A percentile compares a stretch with the other conserved stretches of the same genome.
Evolutionary conservation across 2,113 vertebrate species (phyloP).

Genomic region (Sprattus sprattus): DNA sequence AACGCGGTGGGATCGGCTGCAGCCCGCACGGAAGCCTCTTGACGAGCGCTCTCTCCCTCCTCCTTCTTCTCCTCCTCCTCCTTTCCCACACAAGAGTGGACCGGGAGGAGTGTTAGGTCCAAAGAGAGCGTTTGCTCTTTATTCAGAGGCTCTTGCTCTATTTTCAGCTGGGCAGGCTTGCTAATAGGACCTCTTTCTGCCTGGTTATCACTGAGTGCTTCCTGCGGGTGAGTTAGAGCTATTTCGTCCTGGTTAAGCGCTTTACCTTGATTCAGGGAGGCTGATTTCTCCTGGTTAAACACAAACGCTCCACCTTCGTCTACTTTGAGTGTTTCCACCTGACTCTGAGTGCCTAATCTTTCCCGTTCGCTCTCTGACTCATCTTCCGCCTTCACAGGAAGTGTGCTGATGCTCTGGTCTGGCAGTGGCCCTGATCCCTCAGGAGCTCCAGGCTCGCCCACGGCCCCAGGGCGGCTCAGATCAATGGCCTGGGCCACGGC

Average conservation of each 20-base stretch:
- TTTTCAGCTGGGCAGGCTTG: not conserved
- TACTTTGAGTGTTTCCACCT: not conserved
- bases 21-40: constrained; percentile 57
- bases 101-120: not conserved
- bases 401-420: not conserved
- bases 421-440: not conserved
- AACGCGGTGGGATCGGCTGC: constrained; percentile 57
- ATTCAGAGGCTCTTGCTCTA: not conserved
- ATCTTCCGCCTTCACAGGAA: not conserved
- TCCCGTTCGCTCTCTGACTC: constrained; percentile 23
- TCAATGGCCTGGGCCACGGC: not conserved
- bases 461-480: not conserved
- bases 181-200: not conserved
- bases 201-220: not conserved
- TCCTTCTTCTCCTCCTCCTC: constrained; percentile 39
- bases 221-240: not conserved
- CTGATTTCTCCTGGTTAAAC: not conserved
- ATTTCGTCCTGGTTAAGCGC: not conserved
- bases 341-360: not conserved
- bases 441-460: not conserved
- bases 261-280: not conserved
- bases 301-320: not conserved
- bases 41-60: constrained; percentile 59
- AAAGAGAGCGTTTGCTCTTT: constrained; percentile 35
- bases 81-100: constrained; percentile 59